These are phyloP conservation scores for Drosophila bocqueti DNA, from an alignment of 1,140 invertebrate genomes.

Conservation along the genomic window DNA sequence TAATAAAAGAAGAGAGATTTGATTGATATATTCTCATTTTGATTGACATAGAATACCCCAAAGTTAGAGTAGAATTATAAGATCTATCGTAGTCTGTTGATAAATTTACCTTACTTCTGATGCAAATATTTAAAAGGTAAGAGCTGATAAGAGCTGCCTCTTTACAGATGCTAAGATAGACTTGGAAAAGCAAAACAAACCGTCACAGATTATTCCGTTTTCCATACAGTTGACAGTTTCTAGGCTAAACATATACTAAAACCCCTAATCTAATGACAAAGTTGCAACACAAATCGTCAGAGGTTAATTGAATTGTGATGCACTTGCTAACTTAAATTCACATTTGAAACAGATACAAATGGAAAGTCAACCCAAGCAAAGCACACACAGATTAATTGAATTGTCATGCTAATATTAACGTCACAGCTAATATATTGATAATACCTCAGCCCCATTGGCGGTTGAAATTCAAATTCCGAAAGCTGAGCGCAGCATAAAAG, in stretches of 20 bases:
- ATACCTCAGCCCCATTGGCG: neutral
- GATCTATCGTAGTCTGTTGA: neutral
- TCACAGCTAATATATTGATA: conserved; percentile 4
- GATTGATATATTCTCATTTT: too few relatives aligned
- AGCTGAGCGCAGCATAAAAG: conserved; percentile 32
- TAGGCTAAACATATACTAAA: neutral
- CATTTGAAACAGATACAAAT: neutral
- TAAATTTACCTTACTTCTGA: neutral
- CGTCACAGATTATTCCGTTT: neutral
- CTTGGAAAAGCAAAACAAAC: neutral
- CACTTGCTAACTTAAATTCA: neutral
- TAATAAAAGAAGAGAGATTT: neutral
- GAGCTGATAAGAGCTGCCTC: neutral
- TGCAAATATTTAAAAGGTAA: conserved; percentile 1
- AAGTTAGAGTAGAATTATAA: neutral
- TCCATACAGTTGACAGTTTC: neutral
- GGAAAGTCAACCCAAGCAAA: neutral
- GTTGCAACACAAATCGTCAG: neutral
- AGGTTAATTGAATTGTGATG: neutral
- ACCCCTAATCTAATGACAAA: neutral
- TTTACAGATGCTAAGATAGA: neutral
- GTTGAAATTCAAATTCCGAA: conserved; percentile 27
- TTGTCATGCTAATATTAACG: neutral
- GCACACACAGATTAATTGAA: neutral
- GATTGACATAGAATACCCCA: neutral